Conservation (phyloP, 2,888 invertebrate genomes). For the Malachius bipustulatus region DNA sequence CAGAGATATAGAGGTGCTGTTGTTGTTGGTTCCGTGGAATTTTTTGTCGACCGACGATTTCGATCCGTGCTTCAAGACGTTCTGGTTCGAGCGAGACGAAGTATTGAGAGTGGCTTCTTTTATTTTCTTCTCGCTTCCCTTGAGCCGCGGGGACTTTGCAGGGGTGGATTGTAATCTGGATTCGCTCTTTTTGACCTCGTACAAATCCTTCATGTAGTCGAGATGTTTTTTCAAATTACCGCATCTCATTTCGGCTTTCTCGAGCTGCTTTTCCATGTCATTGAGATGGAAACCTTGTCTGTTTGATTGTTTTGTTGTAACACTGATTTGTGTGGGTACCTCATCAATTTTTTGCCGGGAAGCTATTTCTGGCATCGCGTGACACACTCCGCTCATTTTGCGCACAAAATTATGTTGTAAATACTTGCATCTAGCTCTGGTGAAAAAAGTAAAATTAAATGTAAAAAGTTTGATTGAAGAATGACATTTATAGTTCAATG, state of each 20-base stretch:
- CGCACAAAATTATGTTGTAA: too few species aligned
- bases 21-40: constrained; percentile 31
- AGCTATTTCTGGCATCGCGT: too few species aligned
- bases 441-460: too few species aligned
- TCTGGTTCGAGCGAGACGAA: background rate
- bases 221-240: constrained; percentile 35
- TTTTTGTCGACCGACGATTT: constrained; percentile 9
- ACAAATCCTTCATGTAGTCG: constrained; percentile 36
- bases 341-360: too few species aligned
- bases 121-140: constrained; percentile 5
- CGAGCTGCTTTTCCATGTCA: constrained; percentile 37
- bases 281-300: constrained; percentile 9
- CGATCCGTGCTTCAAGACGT: background rate
- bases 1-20: constrained; percentile 33
- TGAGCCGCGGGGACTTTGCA: too few species aligned
- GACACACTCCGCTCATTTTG: too few species aligned
- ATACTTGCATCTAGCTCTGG: too few species aligned
- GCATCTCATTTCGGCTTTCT: constrained; percentile 35
- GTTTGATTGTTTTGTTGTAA: too few species aligned
- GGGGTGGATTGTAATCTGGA: background rate
- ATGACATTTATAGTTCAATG: too few species aligned
- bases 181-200: constrained; percentile 13
- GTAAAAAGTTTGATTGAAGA: too few species aligned
- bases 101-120: constrained; percentile 10
- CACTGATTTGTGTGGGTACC: too few species aligned